These are phyloP conservation scores for Hermetia illucens DNA, from an alignment of 1,140 invertebrate species.

Conservation along the genomic window DNA sequence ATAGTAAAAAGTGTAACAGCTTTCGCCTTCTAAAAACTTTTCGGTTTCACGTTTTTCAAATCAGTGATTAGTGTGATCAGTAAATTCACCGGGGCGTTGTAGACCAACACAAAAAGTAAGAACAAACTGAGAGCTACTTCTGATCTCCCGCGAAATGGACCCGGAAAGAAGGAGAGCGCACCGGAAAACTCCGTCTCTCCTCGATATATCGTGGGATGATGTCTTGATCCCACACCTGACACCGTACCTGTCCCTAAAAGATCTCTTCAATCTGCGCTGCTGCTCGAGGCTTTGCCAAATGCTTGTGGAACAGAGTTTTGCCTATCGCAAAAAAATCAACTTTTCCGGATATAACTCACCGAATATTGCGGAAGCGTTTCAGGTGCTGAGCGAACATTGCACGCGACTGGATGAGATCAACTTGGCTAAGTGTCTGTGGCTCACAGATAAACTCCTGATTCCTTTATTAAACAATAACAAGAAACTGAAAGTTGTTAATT, in stretches of 20 bases:
- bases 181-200: no score
- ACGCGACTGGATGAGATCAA: constrained; percentile 33
- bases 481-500: constrained; percentile 33
- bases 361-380: constrained; percentile 21
- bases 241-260: constrained; percentile 32
- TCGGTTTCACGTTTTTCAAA: no score
- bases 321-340: constrained; percentile 14
- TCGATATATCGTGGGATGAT: constrained; percentile 42
- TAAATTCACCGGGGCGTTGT: no score
- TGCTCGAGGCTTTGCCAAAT: constrained; percentile 31
- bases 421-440: constrained; percentile 32
- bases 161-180: no score
- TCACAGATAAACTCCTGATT: constrained; percentile 34
- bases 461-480: constrained; percentile 34
- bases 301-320: constrained; percentile 16
- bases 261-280: constrained; percentile 39
- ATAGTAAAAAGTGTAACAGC: no score
- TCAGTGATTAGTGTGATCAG: no score
- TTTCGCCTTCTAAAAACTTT: no score
- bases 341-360: constrained; percentile 18
- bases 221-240: constrained; percentile 36
- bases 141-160: no score
- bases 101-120: no score
- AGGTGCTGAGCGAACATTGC: constrained; percentile 33
- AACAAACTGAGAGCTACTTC: no score